Base-by-base conservation (phyloP, 2,113 vertebrate species). In the Collichthys lucidus region DNA sequence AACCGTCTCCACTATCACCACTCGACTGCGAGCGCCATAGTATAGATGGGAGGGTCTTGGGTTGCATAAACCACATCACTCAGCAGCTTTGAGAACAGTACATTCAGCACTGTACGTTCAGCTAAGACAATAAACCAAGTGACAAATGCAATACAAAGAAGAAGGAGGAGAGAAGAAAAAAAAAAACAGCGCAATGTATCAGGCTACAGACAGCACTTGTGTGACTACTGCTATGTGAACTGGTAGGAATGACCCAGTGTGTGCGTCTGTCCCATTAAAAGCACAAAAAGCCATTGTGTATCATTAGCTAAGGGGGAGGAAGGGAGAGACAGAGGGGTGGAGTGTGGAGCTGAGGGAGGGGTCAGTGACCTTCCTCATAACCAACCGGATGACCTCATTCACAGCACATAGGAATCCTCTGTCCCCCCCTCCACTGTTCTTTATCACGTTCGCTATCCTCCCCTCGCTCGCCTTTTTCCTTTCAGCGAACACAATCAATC, bases 371-470 rank as follows among this genome's bases (percentile, higher is more conserved):
- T 88, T 87, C 83, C 88, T 88, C 84, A 84, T 68, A 88, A 79
- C 86, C 74, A 85, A 87, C 86, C 80, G 89, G 81, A 91, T 94
- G 94, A 94, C 95, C 94, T 94, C 92, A 95, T 93, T 94, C 92
- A 90, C 85, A 92, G 90, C 88, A 91, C 88, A 94, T 68, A 91
- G 88, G 78, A 92, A 89, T 90, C 79, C 86, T 87, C 79, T 85
- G 78, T 86, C 73, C 76, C 78, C 63, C 79, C 76, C 79, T 74
- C 77, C 56, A 44, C 82, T 71, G 67, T 77, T 88, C 79, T 91
- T 82, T 64, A 91, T 85, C 84, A 83, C 85, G 76, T 78, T 67
- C 74, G 60, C 71, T 62, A 77, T 80, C 74, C 66, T 88, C 76
- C 84, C 68, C 72, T 70, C 57, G 55, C 81, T 82, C 61, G 74